Evolutionary conservation across 2,888 invertebrate genomes (phyloP), one percentile per base, ranked within the genome.

Genomic region (Nemoura dubitans): DNA sequence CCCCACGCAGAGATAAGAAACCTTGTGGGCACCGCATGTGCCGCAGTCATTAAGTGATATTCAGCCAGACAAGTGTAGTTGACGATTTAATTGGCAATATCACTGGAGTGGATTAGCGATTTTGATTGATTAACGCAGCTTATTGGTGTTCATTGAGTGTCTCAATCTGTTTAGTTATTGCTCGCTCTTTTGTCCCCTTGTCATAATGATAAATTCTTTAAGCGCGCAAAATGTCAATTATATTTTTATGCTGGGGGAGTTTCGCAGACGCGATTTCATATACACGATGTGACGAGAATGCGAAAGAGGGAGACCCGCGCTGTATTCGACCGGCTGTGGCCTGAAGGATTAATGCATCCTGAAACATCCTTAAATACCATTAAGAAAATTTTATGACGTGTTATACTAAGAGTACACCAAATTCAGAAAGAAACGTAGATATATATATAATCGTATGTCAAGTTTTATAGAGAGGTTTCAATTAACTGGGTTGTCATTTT

Each of bases 121-220:
- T 59, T 59, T 59, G 59, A 59, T 59, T 59, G 59, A 59, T 59
- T 59, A 59, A 59, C 59, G 59, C 14, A 16, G 59, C 59, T 21
- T 59, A 59, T 59, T 59, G 59, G 59, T 2, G 59, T 16, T 59
- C 59, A 59, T 59, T 59, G 59, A 59, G 59, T 59, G 59, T 59
- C 59, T 59, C 59, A 59, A 59, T 59, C 59, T 59, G 59, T 59
- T 59, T 59, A 59, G 59, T 59, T 59, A 59, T 59, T 59, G 59
- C 59, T 16, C 10, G 59, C 59, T 3, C 36, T 10, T 59, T 59
- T 59, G 14, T 59, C 59, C 59, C 59, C 59, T 21, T 21, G 59
- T 59, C 59, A 21, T 59, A 21, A 59, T 59, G 59, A 59, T 59
- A 59, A 59, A 59, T 59, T 59, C 59, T 59, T 59, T 59, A n/a